phyloP scores from a whole-genome alignment of 1,140 invertebrate species.

The Chelonus insularis region DNA sequence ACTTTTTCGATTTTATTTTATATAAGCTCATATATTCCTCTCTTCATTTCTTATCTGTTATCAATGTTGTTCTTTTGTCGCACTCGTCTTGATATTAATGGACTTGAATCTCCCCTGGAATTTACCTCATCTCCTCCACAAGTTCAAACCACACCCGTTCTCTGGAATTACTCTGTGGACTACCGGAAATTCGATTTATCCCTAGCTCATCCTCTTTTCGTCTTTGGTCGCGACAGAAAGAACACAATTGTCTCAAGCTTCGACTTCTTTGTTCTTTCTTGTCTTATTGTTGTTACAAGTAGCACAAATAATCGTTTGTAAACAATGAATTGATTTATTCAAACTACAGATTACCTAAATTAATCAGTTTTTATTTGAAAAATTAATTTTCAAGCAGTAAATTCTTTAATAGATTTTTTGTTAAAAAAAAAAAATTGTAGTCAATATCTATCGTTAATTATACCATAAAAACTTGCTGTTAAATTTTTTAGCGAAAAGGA shows the following conservation, averaged over 20 bases:
- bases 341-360: too few relatives aligned
- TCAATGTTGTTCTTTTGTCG: slow-evolving; percentile 32
- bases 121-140: neutral
- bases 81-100: slow-evolving; percentile 40
- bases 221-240: neutral
- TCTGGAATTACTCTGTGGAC: slow-evolving; percentile 26
- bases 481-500: too few relatives aligned
- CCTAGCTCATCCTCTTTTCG: neutral
- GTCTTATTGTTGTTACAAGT: too few relatives aligned
- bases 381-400: too few relatives aligned
- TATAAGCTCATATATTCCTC: slow-evolving; percentile 10
- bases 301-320: too few relatives aligned
- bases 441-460: too few relatives aligned
- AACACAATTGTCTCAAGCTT: neutral
- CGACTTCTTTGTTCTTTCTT: neutral
- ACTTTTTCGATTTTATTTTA: neutral
- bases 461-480: too few relatives aligned
- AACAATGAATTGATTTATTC: too few relatives aligned
- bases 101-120: slow-evolving; percentile 29
- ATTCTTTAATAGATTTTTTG: too few relatives aligned
- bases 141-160: neutral
- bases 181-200: slow-evolving; percentile 26
- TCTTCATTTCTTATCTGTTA: slow-evolving; percentile 18
- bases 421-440: too few relatives aligned
- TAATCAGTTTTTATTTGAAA: too few relatives aligned